Evolutionary conservation across 2,113 vertebrate species (phyloP).

Genomic region (Paramormyrops kingsleyae): DNA sequence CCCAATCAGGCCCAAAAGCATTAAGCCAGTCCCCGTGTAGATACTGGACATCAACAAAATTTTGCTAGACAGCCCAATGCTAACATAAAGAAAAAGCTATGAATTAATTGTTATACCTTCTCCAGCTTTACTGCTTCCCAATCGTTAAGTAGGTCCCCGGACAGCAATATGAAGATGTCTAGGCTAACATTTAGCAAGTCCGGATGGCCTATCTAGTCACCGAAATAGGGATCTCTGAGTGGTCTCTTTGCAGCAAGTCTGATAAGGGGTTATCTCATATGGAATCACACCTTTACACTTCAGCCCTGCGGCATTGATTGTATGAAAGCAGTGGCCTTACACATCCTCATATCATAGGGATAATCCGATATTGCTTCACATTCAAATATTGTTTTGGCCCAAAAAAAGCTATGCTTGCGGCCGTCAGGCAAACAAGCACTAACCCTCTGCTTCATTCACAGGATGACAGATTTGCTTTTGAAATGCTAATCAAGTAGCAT

Average conservation of each 20-base stretch:
- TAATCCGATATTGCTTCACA: slow-evolving; percentile 13
- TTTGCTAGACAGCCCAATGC: background rate
- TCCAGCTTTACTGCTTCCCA: slow-evolving; percentile 40
- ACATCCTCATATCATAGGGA: background rate
- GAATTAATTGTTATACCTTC: slow-evolving; percentile 33
- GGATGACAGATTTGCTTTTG: slow-evolving; percentile 27
- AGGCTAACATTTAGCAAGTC: slow-evolving; percentile 44
- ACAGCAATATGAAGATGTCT: slow-evolving; percentile 47
- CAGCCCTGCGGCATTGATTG: background rate
- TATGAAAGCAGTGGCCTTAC: background rate
- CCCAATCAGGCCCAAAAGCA: background rate
- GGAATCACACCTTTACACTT: background rate
- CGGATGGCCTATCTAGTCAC: slow-evolving; percentile 48
- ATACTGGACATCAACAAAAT: background rate
- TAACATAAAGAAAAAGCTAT: background rate
- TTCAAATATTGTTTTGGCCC: background rate
- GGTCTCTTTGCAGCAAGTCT: slow-evolving; percentile 39
- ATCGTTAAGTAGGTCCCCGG: slow-evolving; percentile 48
- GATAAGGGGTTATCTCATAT: background rate
- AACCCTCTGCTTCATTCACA: slow-evolving; percentile 20
- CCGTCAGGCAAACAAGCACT: background rate
- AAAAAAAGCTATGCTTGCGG: background rate
- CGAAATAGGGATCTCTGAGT: slow-evolving; percentile 45
- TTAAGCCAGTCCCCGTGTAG: background rate
- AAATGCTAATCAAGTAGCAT: slow-evolving; percentile 37